Conservation (phyloP, 2,113 vertebrate species). For the Protobothrops mucrosquamatus region DNA sequence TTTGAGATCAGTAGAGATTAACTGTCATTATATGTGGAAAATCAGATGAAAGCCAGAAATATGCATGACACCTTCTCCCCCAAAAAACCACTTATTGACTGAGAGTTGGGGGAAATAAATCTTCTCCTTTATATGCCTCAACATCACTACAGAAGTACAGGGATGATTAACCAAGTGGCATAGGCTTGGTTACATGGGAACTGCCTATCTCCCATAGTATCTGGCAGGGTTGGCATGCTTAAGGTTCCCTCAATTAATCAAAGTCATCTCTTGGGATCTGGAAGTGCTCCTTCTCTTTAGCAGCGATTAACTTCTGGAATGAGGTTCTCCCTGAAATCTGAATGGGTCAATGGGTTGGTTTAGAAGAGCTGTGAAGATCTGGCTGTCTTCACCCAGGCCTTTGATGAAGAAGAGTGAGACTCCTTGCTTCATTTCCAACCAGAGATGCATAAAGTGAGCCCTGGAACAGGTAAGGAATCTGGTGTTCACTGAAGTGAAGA, state of each 20-base stretch:
- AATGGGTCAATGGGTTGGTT: neutral
- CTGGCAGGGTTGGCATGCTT: rapidly evolving
- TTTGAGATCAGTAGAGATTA: neutral
- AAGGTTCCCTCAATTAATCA: neutral
- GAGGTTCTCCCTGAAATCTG: neutral
- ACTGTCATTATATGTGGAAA: neutral
- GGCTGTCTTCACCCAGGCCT: neutral
- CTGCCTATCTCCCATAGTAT: neutral
- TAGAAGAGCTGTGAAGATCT: neutral
- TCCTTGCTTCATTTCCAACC: neutral
- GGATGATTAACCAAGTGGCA: neutral
- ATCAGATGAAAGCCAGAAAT: neutral
- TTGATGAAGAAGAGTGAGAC: neutral
- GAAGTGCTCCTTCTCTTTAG: neutral
- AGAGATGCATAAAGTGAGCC: neutral
- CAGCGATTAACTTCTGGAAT: neutral
- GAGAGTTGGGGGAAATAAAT: neutral
- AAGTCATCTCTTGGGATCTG: neutral
- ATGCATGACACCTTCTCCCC: neutral
- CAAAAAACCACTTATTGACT: neutral
- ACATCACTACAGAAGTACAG: neutral
- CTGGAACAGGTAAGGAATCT: neutral
- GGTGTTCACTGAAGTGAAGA: neutral
- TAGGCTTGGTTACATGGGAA: neutral
- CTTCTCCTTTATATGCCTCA: neutral